Percentiles rank a stretch among this genome's conserved stretches.
phyloP scores from a whole-genome alignment of 2,113 vertebrate genomes.

The Sander lucioperca region DNA sequence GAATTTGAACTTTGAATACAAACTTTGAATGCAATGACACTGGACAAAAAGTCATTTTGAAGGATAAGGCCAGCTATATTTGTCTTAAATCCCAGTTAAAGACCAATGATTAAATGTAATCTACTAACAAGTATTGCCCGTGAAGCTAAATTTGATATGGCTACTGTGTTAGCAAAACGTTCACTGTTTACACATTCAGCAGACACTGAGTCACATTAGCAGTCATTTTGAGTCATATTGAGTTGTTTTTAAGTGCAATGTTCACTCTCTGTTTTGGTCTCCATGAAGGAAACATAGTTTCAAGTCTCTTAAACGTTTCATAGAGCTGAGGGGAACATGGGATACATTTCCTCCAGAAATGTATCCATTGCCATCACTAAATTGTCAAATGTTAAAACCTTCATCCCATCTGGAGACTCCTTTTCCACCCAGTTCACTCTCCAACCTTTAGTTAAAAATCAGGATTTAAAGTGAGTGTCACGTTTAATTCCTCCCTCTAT shows the following conservation, averaged over 20 bases:
- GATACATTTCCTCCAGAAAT: neutral
- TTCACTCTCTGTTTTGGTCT: neutral
- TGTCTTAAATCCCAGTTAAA: neutral
- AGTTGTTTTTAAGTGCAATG: neutral
- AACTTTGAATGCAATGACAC: constrained; percentile 30
- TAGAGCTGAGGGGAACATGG: neutral
- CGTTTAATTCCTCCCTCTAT: constrained; percentile 78
- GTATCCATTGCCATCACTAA: neutral
- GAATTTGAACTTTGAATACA: constrained; percentile 37
- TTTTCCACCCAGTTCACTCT: neutral
- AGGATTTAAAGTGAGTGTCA: constrained; percentile 68
- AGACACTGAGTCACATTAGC: neutral
- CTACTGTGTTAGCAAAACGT: too few species aligned
- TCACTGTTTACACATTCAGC: neutral
- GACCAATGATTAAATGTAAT: constrained; percentile 1
- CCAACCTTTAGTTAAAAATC: constrained; percentile 77
- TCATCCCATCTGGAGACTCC: neutral
- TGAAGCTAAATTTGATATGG: neutral
- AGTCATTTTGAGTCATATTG: neutral
- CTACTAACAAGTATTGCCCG: neutral
- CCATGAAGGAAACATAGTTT: neutral
- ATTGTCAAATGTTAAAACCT: neutral
- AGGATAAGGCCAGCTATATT: neutral
- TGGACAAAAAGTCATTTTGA: constrained; percentile 15
- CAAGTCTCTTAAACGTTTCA: neutral